Conservation (phyloP, 2,888 invertebrate genomes). For the Phanerotoma sp. region DNA sequence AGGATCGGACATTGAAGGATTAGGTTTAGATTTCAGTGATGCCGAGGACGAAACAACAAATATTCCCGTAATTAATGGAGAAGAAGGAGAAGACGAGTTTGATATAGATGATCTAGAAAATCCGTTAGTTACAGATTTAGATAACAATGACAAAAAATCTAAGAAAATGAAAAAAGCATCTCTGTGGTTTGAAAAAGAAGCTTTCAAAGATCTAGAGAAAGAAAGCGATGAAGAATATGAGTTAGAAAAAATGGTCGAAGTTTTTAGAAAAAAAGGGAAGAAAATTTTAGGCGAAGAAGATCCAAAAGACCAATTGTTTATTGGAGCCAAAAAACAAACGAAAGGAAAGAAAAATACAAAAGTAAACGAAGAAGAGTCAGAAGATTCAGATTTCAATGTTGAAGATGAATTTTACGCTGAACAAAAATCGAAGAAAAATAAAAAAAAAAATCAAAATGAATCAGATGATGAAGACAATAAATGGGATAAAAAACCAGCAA, state of each 20-base stretch:
- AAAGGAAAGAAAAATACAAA: slow-evolving; percentile 25
- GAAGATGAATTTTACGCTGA: slow-evolving; percentile 36
- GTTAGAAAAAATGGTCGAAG: slow-evolving; percentile 75
- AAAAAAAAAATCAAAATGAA: slow-evolving; percentile 61
- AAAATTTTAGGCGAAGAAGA: slow-evolving; percentile 24
- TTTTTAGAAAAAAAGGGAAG: slow-evolving; percentile 70
- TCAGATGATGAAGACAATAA: slow-evolving; percentile 61
- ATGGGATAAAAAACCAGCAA: slow-evolving; percentile 57
- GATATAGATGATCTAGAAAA: slow-evolving; percentile 34
- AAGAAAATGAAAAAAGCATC: slow-evolving; percentile 77
- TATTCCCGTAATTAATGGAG: slow-evolving; percentile 21
- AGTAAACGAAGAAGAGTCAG: slow-evolving; percentile 30
- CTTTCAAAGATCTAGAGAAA: slow-evolving; percentile 75
- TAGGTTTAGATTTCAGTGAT: slow-evolving; percentile 62
- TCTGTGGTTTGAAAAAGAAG: slow-evolving; percentile 85
- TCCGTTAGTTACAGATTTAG: slow-evolving; percentile 79
- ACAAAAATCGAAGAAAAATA: slow-evolving; percentile 36
- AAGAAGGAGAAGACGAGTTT: slow-evolving; percentile 31
- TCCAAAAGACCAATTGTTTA: too few relatives aligned
- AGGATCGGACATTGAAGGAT: too few relatives aligned
- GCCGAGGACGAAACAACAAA: slow-evolving; percentile 62
- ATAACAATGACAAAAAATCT: slow-evolving; percentile 72
- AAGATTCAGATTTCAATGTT: slow-evolving; percentile 60
- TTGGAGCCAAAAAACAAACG: slow-evolving; percentile 44
- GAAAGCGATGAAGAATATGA: slow-evolving; percentile 88